These are phyloP conservation scores for Girardinus metallicus DNA, from an alignment of 2,797 vertebrate species.

Conservation along the genomic window DNA sequence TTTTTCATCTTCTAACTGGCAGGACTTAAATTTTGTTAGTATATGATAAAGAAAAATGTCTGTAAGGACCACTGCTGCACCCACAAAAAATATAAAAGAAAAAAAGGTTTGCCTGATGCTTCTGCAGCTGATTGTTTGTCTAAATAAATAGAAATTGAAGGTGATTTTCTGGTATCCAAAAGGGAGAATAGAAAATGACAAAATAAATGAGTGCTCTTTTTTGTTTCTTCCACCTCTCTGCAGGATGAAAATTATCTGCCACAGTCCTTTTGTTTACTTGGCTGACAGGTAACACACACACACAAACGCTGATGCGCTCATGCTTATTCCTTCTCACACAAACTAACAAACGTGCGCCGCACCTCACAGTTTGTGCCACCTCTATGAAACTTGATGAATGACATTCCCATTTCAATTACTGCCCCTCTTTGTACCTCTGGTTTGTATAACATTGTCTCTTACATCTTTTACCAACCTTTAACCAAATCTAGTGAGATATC, in stretches of 20 bases:
- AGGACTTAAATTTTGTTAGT: neutral
- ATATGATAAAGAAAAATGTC: constrained; percentile 32
- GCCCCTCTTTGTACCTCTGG: constrained; percentile 31
- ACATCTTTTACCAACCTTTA: constrained; percentile 8
- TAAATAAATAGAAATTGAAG: constrained; percentile 52
- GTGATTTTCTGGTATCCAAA: constrained; percentile 55
- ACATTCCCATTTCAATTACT: constrained; percentile 60
- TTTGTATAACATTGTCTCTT: constrained; percentile 27
- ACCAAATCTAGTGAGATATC: constrained; percentile 17
- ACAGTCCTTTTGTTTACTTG: constrained; percentile 48
- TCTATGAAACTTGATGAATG: constrained; percentile 55
- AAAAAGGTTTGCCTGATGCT: constrained; percentile 5
- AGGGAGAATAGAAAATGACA: constrained; percentile 61
- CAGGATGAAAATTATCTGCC: constrained; percentile 62
- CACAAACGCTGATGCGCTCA: neutral
- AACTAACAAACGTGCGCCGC: neutral
- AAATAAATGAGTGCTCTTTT: constrained; percentile 64
- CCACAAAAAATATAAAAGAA: constrained; percentile 7
- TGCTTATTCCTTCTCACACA: neutral
- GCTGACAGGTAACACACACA: constrained; percentile 32
- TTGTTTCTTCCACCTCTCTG: constrained; percentile 36
- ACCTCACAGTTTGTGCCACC: constrained; percentile 33
- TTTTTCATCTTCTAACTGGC: neutral
- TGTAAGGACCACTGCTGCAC: neutral
- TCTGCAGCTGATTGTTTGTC: constrained; percentile 56